These are phyloP conservation scores for Vicugna pacos DNA, from an alignment of 2,113 vertebrate species.

Conservation along the genomic window DNA sequence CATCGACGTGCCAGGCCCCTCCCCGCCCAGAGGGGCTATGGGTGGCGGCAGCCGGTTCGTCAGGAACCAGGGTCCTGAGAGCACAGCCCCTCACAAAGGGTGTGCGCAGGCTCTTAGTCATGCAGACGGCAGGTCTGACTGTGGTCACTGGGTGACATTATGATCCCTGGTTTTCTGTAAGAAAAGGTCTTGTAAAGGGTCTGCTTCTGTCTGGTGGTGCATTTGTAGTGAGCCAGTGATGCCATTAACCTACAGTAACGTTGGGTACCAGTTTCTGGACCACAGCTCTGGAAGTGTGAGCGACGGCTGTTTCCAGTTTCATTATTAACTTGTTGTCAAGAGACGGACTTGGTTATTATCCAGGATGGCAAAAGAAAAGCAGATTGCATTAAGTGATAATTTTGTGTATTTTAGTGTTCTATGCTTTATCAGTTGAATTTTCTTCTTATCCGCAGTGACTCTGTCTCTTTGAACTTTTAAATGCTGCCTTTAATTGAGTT, in stretches of 20 bases:
- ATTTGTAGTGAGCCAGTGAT: neutral
- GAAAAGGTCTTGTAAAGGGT: neutral
- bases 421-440: neutral
- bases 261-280: neutral
- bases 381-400: neutral
- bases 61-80: neutral
- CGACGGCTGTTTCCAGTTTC: neutral
- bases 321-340: neutral
- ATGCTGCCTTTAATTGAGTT: neutral
- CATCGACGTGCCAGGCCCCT: neutral
- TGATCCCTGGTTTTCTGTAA: neutral
- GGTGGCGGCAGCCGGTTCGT: neutral
- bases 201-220: neutral
- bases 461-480: constrained; percentile 43
- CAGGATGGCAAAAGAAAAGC: neutral
- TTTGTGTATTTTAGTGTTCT: neutral
- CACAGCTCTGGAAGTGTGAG: neutral
- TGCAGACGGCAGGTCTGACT: neutral
- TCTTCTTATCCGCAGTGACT: neutral
- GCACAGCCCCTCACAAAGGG: neutral
- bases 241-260: neutral
- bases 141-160: neutral
- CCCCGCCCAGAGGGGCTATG: neutral
- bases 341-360: neutral
- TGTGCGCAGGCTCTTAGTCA: neutral